Base-by-base conservation (phyloP, 2,113 vertebrate genomes). In the human (Homo sapiens) region DNA sequence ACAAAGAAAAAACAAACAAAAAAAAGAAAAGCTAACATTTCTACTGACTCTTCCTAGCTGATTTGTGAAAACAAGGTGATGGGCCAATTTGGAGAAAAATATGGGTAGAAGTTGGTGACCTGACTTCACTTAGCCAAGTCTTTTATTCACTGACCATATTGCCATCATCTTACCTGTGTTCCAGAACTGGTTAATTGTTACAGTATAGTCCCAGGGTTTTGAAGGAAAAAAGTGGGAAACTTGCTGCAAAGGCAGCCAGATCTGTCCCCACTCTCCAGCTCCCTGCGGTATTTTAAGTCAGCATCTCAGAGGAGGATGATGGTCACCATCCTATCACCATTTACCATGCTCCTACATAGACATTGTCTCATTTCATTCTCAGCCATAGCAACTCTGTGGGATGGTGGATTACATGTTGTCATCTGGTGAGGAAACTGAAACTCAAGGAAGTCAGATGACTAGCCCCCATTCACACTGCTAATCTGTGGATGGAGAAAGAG, bases 361-460 rank as follows among this genome's bases (percentile, higher is more conserved):
- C 22, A 1, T 16, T 5, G 43, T 66, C 64, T 92, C 50, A 13
- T 6, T 55, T 88, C 73, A 16, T 30, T 82, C 57, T 40, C 61
- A 30, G 75, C 59, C 76, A 14, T 14, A 40, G 35, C 0, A 3
- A 27, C 75, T 48, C 87, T 45, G 55, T 95, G 93, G 68, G 68
- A 68, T 38, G 82, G 23, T 55, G 18, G 82, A n/a, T 86, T 64
- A 35, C 75, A 27, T 10, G 76, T 52, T 83, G 30, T 70, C 30
- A 55, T 97, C 73, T 84, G 20, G 61, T 80, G 92, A 93, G 80
- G 95, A 92, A 96, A 93, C 10, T 43, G 92, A 97, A 97, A 93
- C 75, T 45, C 32, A 32, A 16, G 50, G 45, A 73, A 32, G 73
- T 64, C 64, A 73, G 35, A 70, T 35, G 82, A 82, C n/a, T 32